Evolutionary conservation across 2,113 vertebrate genomes (phyloP).

Genomic region (Chlorodrepanis virens): DNA sequence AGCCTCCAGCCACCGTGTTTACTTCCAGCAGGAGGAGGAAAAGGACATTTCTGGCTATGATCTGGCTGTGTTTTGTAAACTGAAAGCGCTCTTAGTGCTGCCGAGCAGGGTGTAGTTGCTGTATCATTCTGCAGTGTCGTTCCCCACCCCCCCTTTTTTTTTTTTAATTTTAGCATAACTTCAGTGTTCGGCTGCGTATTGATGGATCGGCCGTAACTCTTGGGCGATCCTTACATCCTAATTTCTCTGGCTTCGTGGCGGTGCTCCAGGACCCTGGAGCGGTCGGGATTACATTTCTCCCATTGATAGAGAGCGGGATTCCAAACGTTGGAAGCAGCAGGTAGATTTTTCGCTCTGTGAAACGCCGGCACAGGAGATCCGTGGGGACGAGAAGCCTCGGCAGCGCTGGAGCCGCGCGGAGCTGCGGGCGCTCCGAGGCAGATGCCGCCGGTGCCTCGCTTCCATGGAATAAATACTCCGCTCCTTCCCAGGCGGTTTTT

Average conservation of each 20-base stretch:
- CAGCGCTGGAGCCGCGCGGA: background rate
- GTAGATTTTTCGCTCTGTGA: background rate
- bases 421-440: background rate
- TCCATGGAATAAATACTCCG: background rate
- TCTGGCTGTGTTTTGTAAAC: background rate
- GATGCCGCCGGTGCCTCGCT: background rate
- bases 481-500: background rate
- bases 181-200: background rate
- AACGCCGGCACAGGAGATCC: fast-evolving
- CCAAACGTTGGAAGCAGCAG: background rate
- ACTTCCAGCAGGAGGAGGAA: background rate
- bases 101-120: background rate
- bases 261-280: background rate
- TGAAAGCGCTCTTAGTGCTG: background rate
- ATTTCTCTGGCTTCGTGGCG: background rate
- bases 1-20: background rate
- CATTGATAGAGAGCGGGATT: background rate
- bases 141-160: background rate
- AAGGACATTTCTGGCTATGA: background rate
- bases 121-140: background rate
- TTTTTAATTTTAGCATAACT: background rate
- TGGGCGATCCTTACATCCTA: background rate
- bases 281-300: background rate
- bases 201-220: background rate
- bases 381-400: fast-evolving